Evolutionary conservation across 2,797 vertebrate genomes (phyloP).

Genomic region (Crax fasciolata): DNA sequence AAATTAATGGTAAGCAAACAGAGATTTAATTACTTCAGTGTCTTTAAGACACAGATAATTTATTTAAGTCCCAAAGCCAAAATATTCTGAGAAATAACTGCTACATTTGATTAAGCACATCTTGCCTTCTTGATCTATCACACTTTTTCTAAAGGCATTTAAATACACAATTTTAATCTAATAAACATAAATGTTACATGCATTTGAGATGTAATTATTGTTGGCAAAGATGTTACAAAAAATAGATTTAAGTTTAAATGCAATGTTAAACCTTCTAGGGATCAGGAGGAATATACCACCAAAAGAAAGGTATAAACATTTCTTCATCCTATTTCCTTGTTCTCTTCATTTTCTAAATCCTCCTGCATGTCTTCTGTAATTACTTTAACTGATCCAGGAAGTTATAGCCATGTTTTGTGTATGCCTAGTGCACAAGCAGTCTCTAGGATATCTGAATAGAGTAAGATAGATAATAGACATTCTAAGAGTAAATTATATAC

Average conservation of each 20-base stretch:
- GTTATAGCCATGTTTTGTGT: not conserved
- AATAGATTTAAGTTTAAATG: not conserved
- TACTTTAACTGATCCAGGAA: not conserved
- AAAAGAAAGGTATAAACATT: not conserved
- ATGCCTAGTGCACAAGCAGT: not conserved
- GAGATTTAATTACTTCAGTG: not conserved
- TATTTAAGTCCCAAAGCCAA: constrained; percentile 16
- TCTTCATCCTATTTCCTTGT: not conserved
- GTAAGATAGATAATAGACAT: not conserved
- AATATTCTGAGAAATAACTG: not conserved
- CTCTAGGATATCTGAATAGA: not conserved
- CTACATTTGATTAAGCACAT: not conserved
- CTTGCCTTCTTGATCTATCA: not conserved
- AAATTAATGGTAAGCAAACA: constrained; percentile 4
- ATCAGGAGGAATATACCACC: not conserved
- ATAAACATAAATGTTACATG: not conserved
- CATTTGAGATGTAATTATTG: not conserved
- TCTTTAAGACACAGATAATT: constrained; percentile 21
- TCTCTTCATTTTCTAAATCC: not conserved
- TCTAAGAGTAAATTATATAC: not conserved
- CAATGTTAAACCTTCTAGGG: not conserved
- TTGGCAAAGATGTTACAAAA: not conserved
- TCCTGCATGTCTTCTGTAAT: not conserved
- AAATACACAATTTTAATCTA: not conserved
- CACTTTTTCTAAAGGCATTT: not conserved